Evolutionary conservation across 2,888 invertebrate species (phyloP), one percentile per base, ranked within the genome.

Genomic region (Perdita meconis): DNA sequence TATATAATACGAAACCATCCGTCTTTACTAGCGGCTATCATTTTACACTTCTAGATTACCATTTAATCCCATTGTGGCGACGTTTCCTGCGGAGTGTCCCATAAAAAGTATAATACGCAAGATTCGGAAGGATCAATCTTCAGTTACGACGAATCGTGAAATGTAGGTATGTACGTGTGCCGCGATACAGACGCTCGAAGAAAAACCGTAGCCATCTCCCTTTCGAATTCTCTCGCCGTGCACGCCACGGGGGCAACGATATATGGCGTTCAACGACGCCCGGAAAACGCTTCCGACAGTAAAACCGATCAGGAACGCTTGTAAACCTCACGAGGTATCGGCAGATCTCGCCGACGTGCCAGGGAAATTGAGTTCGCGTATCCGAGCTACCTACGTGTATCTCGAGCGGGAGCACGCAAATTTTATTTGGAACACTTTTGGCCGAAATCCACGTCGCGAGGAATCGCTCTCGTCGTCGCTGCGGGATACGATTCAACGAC

Each of bases 271-370:
- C 55, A 36, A 1, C 34, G 38, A 38, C 34, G 36, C 38, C 36
- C 13, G 34, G 13, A 26, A 16, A 51, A 26, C 56, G 53, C 16
- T 76, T 50, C 61, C 70, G 70, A 42, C 10, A 36, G 65, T 63
- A 63, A 66, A 76, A 76, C 57, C 75, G 66, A 63, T 60, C 68
- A 42, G 22, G 19, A 36, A 8, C 13, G 36, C 26, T 38, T 51
- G 61, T 53, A 63, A 66, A 70, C 51, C 66, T 76, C 19, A 16
- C 61, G 77, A 70, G 70, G 26, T 63, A 66, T 63, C 76, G 69
- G 13, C 50, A 53, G 24, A 36, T 65, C 63, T 47, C 53, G 56
- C 34, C 60, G 42, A 30, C 51, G 55, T 61, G 61, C 57, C 60
- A 51, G 44, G 60, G 67, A 76, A 77, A 77, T 77, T 53, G 76